Evolutionary conservation across 2,888 invertebrate species (phyloP).

Genomic region (Morpho achilles): DNA sequence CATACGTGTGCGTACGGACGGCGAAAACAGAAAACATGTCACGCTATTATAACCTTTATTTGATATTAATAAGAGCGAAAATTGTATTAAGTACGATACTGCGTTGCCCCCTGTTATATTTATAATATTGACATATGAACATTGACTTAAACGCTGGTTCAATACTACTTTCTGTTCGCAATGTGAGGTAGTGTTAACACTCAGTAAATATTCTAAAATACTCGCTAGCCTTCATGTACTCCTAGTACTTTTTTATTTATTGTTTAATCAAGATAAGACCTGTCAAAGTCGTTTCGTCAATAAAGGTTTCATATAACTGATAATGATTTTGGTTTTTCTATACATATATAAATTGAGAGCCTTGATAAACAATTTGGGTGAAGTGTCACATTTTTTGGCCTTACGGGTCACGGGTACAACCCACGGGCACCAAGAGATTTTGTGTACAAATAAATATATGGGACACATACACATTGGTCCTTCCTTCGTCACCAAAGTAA

Average conservation of each 20-base stretch:
- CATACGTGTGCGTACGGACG: slow-evolving; percentile 27
- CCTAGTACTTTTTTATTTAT: slow-evolving; percentile 13
- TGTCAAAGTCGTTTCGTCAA: too few species aligned
- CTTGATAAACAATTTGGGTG: too few species aligned
- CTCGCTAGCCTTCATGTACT: slow-evolving; percentile 18
- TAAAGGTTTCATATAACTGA: too few species aligned
- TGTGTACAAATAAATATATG: too few species aligned
- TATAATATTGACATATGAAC: slow-evolving; percentile 35
- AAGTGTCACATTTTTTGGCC: too few species aligned
- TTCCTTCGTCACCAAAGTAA: too few species aligned
- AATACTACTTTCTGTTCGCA: slow-evolving; percentile 28
- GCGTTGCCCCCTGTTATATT: slow-evolving; percentile 13
- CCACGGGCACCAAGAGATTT: too few species aligned
- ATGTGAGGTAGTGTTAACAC: slow-evolving; percentile 16
- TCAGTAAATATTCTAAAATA: slow-evolving; percentile 22
- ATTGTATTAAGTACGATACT: slow-evolving; percentile 1
- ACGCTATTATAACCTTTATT: slow-evolving; percentile 16
- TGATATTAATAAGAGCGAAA: slow-evolving; percentile 1
- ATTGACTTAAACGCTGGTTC: slow-evolving; percentile 32
- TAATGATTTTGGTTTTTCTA: too few species aligned
- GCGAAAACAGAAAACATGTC: slow-evolving; percentile 31
- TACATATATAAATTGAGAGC: too few species aligned
- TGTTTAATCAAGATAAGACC: slow-evolving; percentile 1
- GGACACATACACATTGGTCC: too few species aligned
- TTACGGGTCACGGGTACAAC: too few species aligned